A percentile compares a stretch with the other conserved stretches of the same genome.
Conservation (phyloP, 1,140 invertebrate species). For the Ceratina calcarata region DNA sequence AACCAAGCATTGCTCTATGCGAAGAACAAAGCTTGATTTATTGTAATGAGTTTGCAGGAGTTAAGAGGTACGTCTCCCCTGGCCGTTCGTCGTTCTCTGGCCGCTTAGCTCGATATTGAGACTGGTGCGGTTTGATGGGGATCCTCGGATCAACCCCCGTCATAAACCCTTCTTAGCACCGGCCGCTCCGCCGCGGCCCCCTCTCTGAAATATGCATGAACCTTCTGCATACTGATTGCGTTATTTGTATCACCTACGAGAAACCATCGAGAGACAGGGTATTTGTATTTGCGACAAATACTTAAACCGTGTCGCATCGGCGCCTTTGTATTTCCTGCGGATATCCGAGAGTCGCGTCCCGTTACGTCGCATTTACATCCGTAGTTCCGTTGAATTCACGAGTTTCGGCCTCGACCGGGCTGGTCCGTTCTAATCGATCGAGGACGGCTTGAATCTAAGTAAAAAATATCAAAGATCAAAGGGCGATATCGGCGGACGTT, state of each 20-base stretch:
- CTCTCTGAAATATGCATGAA: constrained; percentile 79
- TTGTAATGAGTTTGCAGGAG: constrained; percentile 81
- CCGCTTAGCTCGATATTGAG: constrained; percentile 75
- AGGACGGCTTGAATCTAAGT: neutral
- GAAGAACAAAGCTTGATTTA: constrained; percentile 82
- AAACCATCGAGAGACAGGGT: constrained; percentile 50
- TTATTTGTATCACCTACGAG: constrained; percentile 77
- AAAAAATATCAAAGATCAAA: constrained; percentile 25
- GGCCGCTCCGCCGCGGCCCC: constrained; percentile 63
- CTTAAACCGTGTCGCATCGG: constrained; percentile 3
- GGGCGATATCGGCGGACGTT: constrained; percentile 33
- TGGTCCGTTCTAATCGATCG: neutral
- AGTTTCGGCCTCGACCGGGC: neutral
- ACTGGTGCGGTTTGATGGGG: constrained; percentile 78
- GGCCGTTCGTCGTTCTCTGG: constrained; percentile 53
- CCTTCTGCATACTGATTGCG: constrained; percentile 78
- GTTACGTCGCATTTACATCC: neutral
- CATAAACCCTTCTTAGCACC: constrained; percentile 80
- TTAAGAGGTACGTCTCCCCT: constrained; percentile 76
- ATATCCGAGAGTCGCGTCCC: constrained; percentile 10
- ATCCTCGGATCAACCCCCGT: constrained; percentile 79
- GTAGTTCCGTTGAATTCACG: neutral
- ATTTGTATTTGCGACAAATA: constrained; percentile 31
- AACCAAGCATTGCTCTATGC: constrained; percentile 72
- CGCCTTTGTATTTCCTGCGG: neutral